Base-by-base conservation (phyloP, 2,113 vertebrate species). In the Neodon shergylaensis region DNA sequence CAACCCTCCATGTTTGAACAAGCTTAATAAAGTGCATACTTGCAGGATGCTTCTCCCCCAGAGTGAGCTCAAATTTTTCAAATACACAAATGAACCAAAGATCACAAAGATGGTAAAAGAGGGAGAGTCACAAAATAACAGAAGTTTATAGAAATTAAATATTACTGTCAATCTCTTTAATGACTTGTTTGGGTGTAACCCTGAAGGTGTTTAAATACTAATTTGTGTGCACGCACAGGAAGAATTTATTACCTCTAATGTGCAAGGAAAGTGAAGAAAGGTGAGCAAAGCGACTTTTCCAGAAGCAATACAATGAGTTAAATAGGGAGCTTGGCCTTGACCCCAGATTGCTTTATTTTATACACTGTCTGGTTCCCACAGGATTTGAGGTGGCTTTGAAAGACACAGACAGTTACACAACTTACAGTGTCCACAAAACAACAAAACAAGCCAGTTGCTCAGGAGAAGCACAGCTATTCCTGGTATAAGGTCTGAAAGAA, bases 371-470 rank as follows among this genome's bases (percentile, higher is more conserved):
- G 88, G 4, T 85, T 96, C 97, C 92, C 95, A 92, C 47, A 94
- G 72, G 90, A 94, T 78, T 11, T 74, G 92, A 94, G 81, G 77
- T 96, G 88, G 90, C 95, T 97, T 94, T 97, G 94, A 97, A 95
- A 97, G 95, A 94, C 88, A 93, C 83, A 97, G 95, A 94, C 84
- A 91, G 94, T 98, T 94, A 94, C 95, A 96, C 95, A 95, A 96
- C 85, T 77, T 82, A 91, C 44, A 82, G 61, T 61, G 17, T 97
- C 92, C 90, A 93, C 84, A 97, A 94, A 97, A 96, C 95, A 96
- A 96, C 24, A 96, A 97, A 97, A 96, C 81, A 98, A 96, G 88
- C 61, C 86, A 94, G 96, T 95, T 97, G 90, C 94, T 96, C 88
- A 66, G 96, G 96, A 92, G 94, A 97, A 97, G 72, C 92, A 94